Evolutionary conservation across 2,888 invertebrate genomes (phyloP).

Genomic region (Thera obeliscata): DNA sequence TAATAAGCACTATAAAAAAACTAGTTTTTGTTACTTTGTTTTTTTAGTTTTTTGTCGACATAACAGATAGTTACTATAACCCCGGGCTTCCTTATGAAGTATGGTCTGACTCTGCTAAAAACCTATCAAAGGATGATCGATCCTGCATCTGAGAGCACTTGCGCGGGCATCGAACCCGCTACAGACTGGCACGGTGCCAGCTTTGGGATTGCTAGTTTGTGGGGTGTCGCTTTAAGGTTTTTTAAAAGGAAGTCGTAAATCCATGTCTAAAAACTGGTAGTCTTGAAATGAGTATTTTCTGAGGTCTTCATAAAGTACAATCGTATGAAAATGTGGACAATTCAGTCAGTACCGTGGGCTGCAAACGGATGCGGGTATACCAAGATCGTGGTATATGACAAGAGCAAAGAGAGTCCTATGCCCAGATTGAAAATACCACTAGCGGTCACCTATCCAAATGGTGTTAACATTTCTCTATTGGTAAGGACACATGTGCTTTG

Average conservation of each 20-base stretch:
- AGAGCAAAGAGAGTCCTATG: too few relatives aligned
- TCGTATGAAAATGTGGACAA: too few relatives aligned
- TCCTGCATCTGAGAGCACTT: constrained; percentile 26
- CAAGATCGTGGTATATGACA: too few relatives aligned
- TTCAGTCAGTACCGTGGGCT: too few relatives aligned
- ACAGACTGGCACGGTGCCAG: constrained; percentile 22
- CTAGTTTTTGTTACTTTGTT: too few relatives aligned
- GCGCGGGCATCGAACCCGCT: constrained; percentile 25
- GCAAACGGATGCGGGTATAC: too few relatives aligned
- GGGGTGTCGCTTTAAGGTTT: constrained; percentile 19
- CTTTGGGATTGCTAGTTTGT: constrained; percentile 14
- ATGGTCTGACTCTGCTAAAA: constrained; percentile 3
- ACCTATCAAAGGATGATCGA: constrained; percentile 43
- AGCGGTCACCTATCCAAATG: too few relatives aligned
- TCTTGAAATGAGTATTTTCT: neutral
- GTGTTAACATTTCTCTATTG: too few relatives aligned
- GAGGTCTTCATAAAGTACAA: too few relatives aligned
- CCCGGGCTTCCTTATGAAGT: neutral
- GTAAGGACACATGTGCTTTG: too few relatives aligned
- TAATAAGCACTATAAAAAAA: too few relatives aligned
- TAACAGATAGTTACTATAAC: neutral
- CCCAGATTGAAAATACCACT: too few relatives aligned
- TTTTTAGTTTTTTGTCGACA: neutral
- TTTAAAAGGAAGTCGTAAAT: constrained; percentile 13
- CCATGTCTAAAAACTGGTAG: neutral